Base-by-base conservation (phyloP, 2,797 vertebrate genomes). In the Cichlasoma orientale region DNA sequence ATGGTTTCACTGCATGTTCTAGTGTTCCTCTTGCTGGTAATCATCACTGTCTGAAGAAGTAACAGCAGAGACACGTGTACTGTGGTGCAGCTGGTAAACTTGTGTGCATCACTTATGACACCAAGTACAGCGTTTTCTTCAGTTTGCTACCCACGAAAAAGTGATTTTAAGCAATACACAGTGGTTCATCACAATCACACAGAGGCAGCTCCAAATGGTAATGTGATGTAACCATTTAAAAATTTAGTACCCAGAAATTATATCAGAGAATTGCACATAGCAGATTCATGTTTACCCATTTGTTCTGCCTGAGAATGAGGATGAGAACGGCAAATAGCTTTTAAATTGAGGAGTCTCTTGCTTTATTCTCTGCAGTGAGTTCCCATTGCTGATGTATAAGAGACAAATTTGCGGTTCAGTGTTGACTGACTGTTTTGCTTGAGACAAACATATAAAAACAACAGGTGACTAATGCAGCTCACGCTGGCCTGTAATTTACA, bases 21-120 rank as follows among this genome's bases (percentile, higher is more conserved):
- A 53, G 38, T 8, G n/a, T 55, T 68, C 29, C 11, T 76, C 58
- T 53, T 29, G 31, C 54, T 63, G 74, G 31, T 76, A 78, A 81
- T 75, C 50, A 84, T 72, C 18, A n/a, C 52, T 71, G 78, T 74
- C 56, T 78, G 56, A 76, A 53, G 36, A 58, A 36, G 78, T 58
- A 83, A 72, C 38, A 78, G 57, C 53, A 63, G 41, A 83, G 44
- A 23, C 66, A 54, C 27, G 59, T 23, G 72, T 25, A 54, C 74
- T 29, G 56, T 13, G 12, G 50, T 18, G 56, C 50, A 70, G 74
- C 74, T 66, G 56, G 33, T 61, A 72, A 71, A 68, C 18, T 77
- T 61, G 41, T 52, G 63, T 36, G 50, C 29, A 57, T 56, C 61
- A 77, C 82, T 72, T 58, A 59, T 76, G 82, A 79, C 77, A 82